Conservation (phyloP, 2,888 invertebrate species). For the Agonopterix alstromeriana region DNA sequence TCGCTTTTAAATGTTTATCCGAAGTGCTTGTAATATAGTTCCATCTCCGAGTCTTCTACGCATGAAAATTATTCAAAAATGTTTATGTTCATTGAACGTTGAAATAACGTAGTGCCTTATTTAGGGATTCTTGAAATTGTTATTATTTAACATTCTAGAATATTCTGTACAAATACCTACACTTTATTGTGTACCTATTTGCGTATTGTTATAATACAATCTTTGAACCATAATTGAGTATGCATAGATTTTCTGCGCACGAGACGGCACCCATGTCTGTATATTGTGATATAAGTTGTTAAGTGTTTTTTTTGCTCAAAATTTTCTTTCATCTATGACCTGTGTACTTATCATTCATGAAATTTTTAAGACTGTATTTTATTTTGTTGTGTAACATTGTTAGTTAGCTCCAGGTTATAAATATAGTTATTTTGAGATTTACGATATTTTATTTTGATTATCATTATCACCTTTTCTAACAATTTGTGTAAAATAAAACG, state of each 20-base stretch:
- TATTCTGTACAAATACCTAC: not conserved
- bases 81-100: constrained; percentile 10
- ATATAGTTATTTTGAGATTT: constrained; percentile 72
- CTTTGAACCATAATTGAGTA: not conserved
- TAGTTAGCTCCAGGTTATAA: constrained; percentile 68
- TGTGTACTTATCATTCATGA: constrained; percentile 72
- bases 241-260: constrained; percentile 22
- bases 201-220: constrained; percentile 9
- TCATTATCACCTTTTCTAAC: constrained; percentile 8
- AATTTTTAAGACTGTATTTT: constrained; percentile 76
- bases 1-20: constrained; percentile 28
- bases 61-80: constrained; percentile 11
- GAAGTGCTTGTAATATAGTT: constrained; percentile 30
- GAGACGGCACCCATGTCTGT: constrained; percentile 42
- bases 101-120: constrained; percentile 55
- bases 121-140: constrained; percentile 22
- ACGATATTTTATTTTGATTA: constrained; percentile 21
- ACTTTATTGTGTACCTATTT: constrained; percentile 10
- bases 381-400: constrained; percentile 72
- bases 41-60: constrained; percentile 35
- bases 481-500: constrained; percentile 33
- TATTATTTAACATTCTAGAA: constrained; percentile 3
- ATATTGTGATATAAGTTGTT: constrained; percentile 65
- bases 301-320: constrained; percentile 63
- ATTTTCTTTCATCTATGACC: constrained; percentile 48